A percentile compares a stretch with the other conserved stretches of the same genome.
Evolutionary conservation across 2,888 invertebrate species (phyloP).

Genomic region (Hoplodrina blanda): DNA sequence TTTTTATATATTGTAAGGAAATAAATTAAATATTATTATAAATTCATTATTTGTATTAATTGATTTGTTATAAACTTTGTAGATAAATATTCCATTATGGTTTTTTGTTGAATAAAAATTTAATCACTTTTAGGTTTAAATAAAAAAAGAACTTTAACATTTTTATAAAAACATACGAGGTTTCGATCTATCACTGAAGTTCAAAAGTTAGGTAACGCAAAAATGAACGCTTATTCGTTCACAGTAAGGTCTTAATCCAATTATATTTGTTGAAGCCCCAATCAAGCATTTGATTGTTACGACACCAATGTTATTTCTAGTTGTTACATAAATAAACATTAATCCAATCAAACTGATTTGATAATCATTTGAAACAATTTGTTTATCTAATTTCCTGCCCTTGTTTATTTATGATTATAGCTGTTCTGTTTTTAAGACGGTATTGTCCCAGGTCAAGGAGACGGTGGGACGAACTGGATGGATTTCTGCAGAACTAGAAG

Average conservation of each 20-base stretch:
- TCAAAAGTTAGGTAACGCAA: background rate
- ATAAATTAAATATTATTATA: too few species aligned
- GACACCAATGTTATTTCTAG: slow-evolving; percentile 8
- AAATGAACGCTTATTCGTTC: slow-evolving; percentile 15
- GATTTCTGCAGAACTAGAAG: too few species aligned
- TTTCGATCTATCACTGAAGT: background rate
- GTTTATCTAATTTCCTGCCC: background rate
- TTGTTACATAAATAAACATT: slow-evolving; percentile 25
- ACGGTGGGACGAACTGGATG: too few species aligned
- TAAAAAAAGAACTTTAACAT: background rate
- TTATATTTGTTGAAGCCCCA: slow-evolving; percentile 30
- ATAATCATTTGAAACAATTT: slow-evolving; percentile 18
- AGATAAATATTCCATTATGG: too few species aligned
- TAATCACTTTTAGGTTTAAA: too few species aligned
- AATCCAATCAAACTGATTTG: slow-evolving; percentile 26
- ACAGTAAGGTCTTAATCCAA: slow-evolving; percentile 25
- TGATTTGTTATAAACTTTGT: too few species aligned
- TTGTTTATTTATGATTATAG: background rate
- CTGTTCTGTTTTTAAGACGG: background rate
- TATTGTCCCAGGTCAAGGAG: too few species aligned
- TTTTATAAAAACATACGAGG: background rate
- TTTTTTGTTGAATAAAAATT: too few species aligned
- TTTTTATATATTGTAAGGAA: too few species aligned
- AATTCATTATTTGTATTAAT: too few species aligned
- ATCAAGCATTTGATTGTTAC: slow-evolving; percentile 40